Evolutionary conservation across 2,797 vertebrate genomes (phyloP).

Genomic region (Falco columbarius): DNA sequence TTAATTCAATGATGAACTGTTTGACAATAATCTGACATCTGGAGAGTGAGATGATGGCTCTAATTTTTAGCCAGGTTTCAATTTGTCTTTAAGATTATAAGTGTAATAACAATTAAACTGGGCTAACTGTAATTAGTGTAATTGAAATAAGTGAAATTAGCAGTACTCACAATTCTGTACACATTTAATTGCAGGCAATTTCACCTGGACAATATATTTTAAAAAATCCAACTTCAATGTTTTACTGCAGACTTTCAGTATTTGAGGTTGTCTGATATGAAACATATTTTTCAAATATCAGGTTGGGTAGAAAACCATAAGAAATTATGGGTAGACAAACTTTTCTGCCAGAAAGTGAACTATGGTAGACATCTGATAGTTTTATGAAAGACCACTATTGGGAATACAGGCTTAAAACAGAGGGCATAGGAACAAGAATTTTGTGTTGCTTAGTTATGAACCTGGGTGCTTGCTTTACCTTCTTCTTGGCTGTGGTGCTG

Average conservation of each 20-base stretch:
- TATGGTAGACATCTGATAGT: not conserved
- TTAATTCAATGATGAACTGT: not conserved
- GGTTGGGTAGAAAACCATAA: not conserved
- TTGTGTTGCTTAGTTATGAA: not conserved
- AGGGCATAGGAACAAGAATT: not conserved
- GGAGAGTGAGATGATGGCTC: constrained; percentile 43
- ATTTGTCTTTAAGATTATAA: not conserved
- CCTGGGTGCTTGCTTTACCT: not conserved
- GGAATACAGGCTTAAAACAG: not conserved
- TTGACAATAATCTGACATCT: constrained; percentile 63
- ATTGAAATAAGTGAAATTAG: constrained; percentile 26
- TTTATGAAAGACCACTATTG: not conserved
- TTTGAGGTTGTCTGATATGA: not conserved
- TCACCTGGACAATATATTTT: not conserved
- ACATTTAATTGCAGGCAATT: not conserved
- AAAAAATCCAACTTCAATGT: not conserved
- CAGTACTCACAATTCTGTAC: constrained; percentile 22
- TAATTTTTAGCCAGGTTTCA: not conserved
- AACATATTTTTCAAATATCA: not conserved
- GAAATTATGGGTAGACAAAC: not conserved
- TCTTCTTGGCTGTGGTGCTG: not conserved
- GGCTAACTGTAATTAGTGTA: not conserved
- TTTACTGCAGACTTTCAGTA: not conserved
- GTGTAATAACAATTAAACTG: not conserved
- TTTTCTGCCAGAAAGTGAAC: not conserved